These are phyloP conservation scores for Drosophila birchii DNA, from an alignment of 2,888 invertebrate genomes.

Conservation along the genomic window DNA sequence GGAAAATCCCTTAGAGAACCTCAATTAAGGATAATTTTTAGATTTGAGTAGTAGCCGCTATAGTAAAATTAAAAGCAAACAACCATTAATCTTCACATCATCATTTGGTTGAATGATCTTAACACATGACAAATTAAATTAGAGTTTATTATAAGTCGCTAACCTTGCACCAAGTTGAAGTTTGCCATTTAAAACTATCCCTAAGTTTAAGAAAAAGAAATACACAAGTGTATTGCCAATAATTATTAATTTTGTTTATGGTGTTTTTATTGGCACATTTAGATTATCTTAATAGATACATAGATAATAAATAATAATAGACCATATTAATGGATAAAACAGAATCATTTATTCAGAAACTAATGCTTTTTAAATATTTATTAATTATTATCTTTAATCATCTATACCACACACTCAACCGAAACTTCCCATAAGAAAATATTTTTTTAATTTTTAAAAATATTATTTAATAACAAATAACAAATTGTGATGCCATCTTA, in stretches of 20 bases:
- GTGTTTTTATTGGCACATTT: neutral
- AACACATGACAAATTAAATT: neutral
- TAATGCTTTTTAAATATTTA: neutral
- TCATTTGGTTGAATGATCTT: slow-evolving; percentile 17
- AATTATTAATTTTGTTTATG: neutral
- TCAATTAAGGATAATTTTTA: neutral
- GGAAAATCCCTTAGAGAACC: neutral
- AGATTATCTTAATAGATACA: neutral
- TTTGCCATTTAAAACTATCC: neutral
- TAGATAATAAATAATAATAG: too few relatives aligned
- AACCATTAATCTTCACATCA: neutral
- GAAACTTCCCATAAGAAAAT: too few relatives aligned
- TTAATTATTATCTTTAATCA: neutral
- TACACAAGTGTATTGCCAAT: too few relatives aligned
- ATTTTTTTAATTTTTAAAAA: too few relatives aligned
- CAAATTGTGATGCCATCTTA: neutral
- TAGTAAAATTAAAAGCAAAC: neutral
- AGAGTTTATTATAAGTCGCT: slow-evolving; percentile 1
- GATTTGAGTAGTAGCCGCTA: too few relatives aligned
- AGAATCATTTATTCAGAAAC: neutral
- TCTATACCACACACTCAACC: neutral
- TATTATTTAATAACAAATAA: too few relatives aligned
- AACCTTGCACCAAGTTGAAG: neutral
- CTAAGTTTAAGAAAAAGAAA: too few relatives aligned
- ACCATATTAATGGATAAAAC: too few relatives aligned